Base-by-base conservation (phyloP, 2,797 vertebrate genomes). In the Melopsittacus undulatus region DNA sequence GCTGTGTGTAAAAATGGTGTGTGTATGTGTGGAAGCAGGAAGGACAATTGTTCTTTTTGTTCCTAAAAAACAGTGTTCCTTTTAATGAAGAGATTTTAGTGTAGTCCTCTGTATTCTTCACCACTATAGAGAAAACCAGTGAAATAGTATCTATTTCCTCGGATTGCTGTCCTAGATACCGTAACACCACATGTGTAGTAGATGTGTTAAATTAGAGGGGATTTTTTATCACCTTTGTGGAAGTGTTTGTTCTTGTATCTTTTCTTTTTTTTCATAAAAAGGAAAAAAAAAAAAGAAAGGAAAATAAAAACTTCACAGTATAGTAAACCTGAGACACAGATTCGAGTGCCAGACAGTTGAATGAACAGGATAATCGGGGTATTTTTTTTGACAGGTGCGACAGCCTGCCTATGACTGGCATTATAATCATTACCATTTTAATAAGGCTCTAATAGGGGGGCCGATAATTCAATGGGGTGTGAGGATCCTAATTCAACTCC, bases 391-490 rank as follows among this genome's bases (percentile, higher is more conserved):
- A 98, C 98, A 98, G 98, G 98, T 98, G 98, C 97, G 97, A 97
- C 97, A 96, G 97, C 94, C 97, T 97, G 97, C 97, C 97, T 98
- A 98, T 98, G 97, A 97, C 97, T 97, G 97, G 97, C 96, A 97
- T 98, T 97, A 97, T 98, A 97, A 98, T 98, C 98, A 98, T 98
- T 98, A 98, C 97, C 98, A 98, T 98, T 98, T 98, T 98, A 98
- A 98, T 98, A 98, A 98, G 98, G 97, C 98, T 98, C 96, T 98
- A 98, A 98, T 98, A 98, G 98, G 97, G 97, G 97, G 97, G 97
- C 97, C 97, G 98, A 98, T 98, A 98, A 98, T 98, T 98, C 98
- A 98, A 98, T 98, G 97, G 98, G 97, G 97, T 98, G 98, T 97
- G 97, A 98, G 97, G 98, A 98, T 98, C 97, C 98, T 98, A 98